Conservation (phyloP, 1,140 invertebrate species). For the Drosophila sp. region DNA sequence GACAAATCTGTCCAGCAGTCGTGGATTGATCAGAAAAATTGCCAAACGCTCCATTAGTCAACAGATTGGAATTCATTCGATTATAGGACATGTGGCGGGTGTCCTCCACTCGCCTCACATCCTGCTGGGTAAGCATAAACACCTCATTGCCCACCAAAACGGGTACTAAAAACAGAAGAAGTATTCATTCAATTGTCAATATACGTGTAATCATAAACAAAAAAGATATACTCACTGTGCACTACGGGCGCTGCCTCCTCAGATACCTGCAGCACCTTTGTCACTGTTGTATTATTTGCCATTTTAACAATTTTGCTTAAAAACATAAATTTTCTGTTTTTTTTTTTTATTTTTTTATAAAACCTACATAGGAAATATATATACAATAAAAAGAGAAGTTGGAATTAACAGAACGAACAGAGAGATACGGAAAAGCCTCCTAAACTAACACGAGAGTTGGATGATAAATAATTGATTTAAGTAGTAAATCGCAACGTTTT, state of each 20-base stretch:
- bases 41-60: not conserved
- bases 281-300: conserved; percentile 37
- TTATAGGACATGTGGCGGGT: conserved; percentile 46
- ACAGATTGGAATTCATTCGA: conserved; percentile 25
- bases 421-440: not conserved
- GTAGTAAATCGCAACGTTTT: too few relatives aligned
- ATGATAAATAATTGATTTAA: not conserved
- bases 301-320: conserved; percentile 35
- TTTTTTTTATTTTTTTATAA: not conserved
- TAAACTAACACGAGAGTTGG: too few relatives aligned
- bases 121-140: conserved; percentile 65
- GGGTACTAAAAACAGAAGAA: conserved; percentile 42
- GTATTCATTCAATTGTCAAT: not conserved
- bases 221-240: conserved; percentile 54
- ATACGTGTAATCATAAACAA: not conserved
- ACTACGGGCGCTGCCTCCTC: conserved; percentile 58
- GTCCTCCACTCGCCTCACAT: conserved; percentile 65
- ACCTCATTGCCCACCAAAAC: conserved; percentile 62
- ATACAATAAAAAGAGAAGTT: not conserved
- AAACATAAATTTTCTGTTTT: not conserved
- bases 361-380: not conserved
- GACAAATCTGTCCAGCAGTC: not conserved
- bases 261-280: conserved; percentile 54
- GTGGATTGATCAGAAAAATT: not conserved
- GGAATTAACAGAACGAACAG: not conserved